A percentile compares a stretch with the other conserved stretches of the same genome.
phyloP scores from a whole-genome alignment of 2,113 vertebrate species.

The Austrofundulus limnaeus region DNA sequence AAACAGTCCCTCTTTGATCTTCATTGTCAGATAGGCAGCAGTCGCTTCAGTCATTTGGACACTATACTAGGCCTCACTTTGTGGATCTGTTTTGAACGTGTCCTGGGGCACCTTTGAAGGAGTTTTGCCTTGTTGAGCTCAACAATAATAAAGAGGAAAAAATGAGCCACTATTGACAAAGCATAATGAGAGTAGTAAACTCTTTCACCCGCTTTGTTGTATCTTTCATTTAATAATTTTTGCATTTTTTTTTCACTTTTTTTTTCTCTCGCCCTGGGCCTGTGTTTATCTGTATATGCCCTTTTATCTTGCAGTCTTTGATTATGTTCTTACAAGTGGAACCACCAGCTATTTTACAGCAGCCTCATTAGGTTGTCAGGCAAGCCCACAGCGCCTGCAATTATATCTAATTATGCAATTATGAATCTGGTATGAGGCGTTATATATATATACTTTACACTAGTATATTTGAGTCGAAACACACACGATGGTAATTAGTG shows the following conservation, averaged over 20 bases:
- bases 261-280: constrained; percentile 27
- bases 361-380: constrained; percentile 65
- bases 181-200: constrained; percentile 37
- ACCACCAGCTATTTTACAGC: constrained; percentile 53
- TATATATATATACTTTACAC: constrained; percentile 39
- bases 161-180: constrained; percentile 41
- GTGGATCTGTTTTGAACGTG: constrained; percentile 11
- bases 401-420: constrained; percentile 71
- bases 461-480: constrained; percentile 32
- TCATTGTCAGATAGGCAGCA: constrained; percentile 46
- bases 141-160: constrained; percentile 10
- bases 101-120: constrained; percentile 22
- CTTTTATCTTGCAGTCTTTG: constrained; percentile 66
- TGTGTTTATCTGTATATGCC: constrained; percentile 47
- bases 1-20: constrained; percentile 26
- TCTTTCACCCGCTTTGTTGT: constrained; percentile 21
- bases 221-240: constrained; percentile 35
- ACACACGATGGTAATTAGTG: constrained; percentile 35
- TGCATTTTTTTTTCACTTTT: constrained; percentile 15
- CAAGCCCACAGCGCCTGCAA: constrained; percentile 62
- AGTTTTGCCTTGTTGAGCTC: constrained; percentile 25
- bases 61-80: constrained; percentile 39
- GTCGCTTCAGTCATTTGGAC: constrained; percentile 53
- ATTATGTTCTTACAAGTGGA: constrained; percentile 67
- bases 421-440: constrained; percentile 57